Conservation (phyloP, 1,140 invertebrate genomes). For the Papilio polyxenes region DNA sequence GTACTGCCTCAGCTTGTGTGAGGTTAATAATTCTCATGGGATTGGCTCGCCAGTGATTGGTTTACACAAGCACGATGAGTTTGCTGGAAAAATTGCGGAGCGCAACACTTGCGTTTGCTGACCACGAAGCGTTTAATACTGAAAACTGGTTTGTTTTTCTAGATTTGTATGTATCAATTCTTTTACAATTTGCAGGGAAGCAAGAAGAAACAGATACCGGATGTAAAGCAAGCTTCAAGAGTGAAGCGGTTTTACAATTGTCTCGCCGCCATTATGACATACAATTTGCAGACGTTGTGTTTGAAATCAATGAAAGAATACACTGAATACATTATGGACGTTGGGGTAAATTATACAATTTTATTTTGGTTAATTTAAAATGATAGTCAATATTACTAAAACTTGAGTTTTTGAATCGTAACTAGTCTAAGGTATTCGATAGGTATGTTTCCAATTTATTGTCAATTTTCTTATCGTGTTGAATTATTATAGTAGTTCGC, state of each 20-base stretch:
- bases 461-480: too few species aligned
- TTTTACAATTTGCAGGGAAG: constrained; percentile 80
- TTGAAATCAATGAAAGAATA: constrained; percentile 91
- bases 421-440: too few species aligned
- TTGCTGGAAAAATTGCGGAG: too few species aligned
- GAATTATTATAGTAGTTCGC: background rate
- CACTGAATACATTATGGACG: constrained; percentile 87
- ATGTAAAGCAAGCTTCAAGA: constrained; percentile 83
- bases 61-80: too few species aligned
- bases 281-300: constrained; percentile 89
- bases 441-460: too few species aligned
- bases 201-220: constrained; percentile 88
- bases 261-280: constrained; percentile 92
- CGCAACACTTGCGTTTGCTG: too few species aligned
- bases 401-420: too few species aligned
- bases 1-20: too few species aligned
- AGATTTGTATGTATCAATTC: background rate
- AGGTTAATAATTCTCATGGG: too few species aligned
- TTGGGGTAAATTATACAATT: constrained; percentile 82
- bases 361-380: background rate
- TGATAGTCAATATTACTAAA: too few species aligned
- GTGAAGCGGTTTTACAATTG: constrained; percentile 91
- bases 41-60: too few species aligned
- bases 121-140: background rate
- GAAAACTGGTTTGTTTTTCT: background rate